phyloP scores from a whole-genome alignment of 2,888 invertebrate genomes.

The Sepiola atlantica region DNA sequence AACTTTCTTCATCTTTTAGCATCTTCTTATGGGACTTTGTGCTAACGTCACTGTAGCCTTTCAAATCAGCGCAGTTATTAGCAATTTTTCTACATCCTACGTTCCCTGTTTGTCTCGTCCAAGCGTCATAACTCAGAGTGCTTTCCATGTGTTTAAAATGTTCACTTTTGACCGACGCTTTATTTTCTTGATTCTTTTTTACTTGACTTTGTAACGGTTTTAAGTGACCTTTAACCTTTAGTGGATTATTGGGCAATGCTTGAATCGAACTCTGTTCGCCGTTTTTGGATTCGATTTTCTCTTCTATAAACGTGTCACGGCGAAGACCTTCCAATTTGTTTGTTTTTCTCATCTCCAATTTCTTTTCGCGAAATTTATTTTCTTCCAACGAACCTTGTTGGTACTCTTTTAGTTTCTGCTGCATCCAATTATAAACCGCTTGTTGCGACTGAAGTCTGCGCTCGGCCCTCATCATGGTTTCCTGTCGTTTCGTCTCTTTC shows the following conservation, averaged over 20 bases:
- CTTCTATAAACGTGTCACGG: background rate
- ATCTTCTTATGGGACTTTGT: background rate
- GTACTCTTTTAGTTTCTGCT: background rate
- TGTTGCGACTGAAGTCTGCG: constrained; percentile 1
- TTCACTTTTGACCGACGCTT: background rate
- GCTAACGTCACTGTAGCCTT: background rate
- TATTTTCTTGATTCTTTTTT: background rate
- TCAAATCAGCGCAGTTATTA: background rate
- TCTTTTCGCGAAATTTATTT: background rate
- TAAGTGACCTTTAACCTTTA: background rate
- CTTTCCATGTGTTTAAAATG: background rate
- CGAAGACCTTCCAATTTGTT: too few relatives aligned
- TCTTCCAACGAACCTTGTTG: background rate
- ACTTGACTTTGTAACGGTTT: background rate
- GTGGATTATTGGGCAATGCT: background rate
- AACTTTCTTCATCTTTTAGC: background rate
- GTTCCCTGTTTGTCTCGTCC: background rate
- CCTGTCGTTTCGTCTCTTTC: background rate
- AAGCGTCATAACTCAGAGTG: background rate
- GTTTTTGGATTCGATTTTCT: background rate
- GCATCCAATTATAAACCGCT: background rate
- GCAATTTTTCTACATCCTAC: background rate
- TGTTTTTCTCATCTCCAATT: background rate
- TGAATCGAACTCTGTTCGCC: background rate
- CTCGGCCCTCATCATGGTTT: background rate